Evolutionary conservation across 2,888 invertebrate species (phyloP).

Genomic region (Griposia aprilina): DNA sequence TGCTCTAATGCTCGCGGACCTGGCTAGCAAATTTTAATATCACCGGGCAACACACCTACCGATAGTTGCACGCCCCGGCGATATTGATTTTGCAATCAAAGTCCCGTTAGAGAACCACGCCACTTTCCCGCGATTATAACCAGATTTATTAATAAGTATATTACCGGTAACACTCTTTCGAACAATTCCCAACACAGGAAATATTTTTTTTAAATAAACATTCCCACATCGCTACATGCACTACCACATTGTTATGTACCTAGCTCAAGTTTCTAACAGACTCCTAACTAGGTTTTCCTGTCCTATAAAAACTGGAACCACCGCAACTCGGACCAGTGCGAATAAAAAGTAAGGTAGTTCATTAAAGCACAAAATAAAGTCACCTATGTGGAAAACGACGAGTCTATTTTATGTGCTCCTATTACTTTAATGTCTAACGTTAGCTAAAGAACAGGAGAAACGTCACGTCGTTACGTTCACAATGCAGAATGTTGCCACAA

Average conservation of each 20-base stretch:
- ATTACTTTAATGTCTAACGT: conserved; percentile 75
- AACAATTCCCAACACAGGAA: conserved; percentile 48
- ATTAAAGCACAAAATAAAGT: conserved; percentile 64
- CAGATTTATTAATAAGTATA: conserved; percentile 81
- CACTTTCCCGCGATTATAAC: conserved; percentile 76
- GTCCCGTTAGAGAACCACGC: conserved; percentile 81
- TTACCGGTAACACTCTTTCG: conserved; percentile 50
- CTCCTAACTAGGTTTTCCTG: conserved; percentile 71
- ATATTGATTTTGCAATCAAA: conserved; percentile 89
- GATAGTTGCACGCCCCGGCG: conserved; percentile 78
- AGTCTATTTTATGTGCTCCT: conserved; percentile 68
- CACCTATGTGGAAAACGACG: conserved; percentile 67
- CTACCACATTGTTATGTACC: conserved; percentile 63
- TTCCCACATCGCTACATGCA: conserved; percentile 38
- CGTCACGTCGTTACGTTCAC: conserved; percentile 77
- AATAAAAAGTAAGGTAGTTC: conserved; percentile 70
- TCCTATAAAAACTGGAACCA: conserved; percentile 66
- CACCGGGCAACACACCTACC: conserved; percentile 79
- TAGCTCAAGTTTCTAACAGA: conserved; percentile 62
- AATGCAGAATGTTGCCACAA: conserved; percentile 78
- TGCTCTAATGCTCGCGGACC: conserved; percentile 71
- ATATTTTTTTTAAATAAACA: conserved; percentile 59
- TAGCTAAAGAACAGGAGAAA: conserved; percentile 72
- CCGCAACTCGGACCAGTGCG: conserved; percentile 54
- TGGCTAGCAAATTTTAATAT: conserved; percentile 83